Conservation (phyloP, 1,140 invertebrate genomes). For the Galleria mellonella region DNA sequence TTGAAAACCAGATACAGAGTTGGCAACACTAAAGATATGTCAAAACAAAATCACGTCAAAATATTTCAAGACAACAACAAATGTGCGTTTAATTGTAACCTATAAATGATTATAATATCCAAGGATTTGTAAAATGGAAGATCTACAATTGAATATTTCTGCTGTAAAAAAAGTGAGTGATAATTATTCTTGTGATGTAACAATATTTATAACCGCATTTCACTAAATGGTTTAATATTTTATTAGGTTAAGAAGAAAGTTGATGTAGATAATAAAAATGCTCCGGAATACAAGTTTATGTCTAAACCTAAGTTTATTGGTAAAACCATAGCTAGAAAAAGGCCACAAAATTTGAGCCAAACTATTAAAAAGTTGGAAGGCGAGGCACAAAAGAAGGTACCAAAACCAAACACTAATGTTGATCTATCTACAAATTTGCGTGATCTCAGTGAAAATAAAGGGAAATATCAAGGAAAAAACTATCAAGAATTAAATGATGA, state of each 20-base stretch:
- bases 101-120: constrained; percentile 14
- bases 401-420: constrained; percentile 28
- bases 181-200: constrained; percentile 3
- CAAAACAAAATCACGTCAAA: not conserved
- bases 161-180: constrained; percentile 42
- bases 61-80: too few relatives aligned
- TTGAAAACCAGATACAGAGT: too few relatives aligned
- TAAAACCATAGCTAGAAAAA: constrained; percentile 65
- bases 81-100: constrained; percentile 37
- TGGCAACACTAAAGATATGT: not conserved
- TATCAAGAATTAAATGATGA: constrained; percentile 61
- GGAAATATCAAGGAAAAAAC: constrained; percentile 56
- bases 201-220: not conserved
- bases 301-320: constrained; percentile 58
- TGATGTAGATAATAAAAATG: constrained; percentile 22
- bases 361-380: constrained; percentile 21
- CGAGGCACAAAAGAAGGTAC: constrained; percentile 38
- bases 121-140: constrained; percentile 39
- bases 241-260: constrained; percentile 31
- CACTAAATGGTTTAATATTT: constrained; percentile 5
- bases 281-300: constrained; percentile 56
- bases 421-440: constrained; percentile 42
- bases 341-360: constrained; percentile 36
- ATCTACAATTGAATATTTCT: constrained; percentile 63
- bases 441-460: constrained; percentile 65